Base-by-base conservation (phyloP, 1,140 invertebrate species). In the Plodia interpunctella region DNA sequence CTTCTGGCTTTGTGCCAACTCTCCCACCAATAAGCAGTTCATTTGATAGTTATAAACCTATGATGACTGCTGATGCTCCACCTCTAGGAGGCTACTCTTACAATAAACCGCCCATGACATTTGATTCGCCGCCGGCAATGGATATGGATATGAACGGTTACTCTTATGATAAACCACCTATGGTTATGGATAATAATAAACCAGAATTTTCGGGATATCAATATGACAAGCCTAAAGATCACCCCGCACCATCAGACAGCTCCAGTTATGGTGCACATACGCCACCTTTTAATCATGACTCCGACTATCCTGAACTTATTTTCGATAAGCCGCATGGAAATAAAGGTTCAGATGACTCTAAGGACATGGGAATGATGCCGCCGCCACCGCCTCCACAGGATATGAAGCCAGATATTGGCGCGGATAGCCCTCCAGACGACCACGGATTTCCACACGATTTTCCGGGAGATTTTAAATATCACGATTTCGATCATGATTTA, bases 361-460 rank as follows among this genome's bases (percentile, higher is more conserved):
- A 80, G 54, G 74, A 75, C 49, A 76, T 79, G 60, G 78, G 66
- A 0, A 84, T 83, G 76, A 68, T 75, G 66, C 72, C 81, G 6
- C 81, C 82, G 2, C 74, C 82, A 0, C 72, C 72, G 49, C 38
- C 38, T 5, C 60, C 68, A 2, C 53, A 59, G 4, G 75, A 78
- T 18, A 59, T 65, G 53, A 80, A 76, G 35, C 71, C 76, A 17
- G 75, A 70, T 19, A 65, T 51, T 17, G 71, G 62, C 35, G 63
- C 70, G 38, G 71, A 72, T 18, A 65, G 75, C 6, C 72, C 80
- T 10, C 62, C 65, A 49, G 77, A 83, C 49, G 80, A 87, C 57
- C 71, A 80, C 13, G 88, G 78, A 59, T 83, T 85, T 70, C 90
- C 80, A 51, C 78, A 84, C 28, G 82, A 89, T 64, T 88, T 88